Percentiles rank a stretch among this genome's conserved stretches.
phyloP scores from a whole-genome alignment of 2,797 vertebrate species.

The Scarus forsteni region DNA sequence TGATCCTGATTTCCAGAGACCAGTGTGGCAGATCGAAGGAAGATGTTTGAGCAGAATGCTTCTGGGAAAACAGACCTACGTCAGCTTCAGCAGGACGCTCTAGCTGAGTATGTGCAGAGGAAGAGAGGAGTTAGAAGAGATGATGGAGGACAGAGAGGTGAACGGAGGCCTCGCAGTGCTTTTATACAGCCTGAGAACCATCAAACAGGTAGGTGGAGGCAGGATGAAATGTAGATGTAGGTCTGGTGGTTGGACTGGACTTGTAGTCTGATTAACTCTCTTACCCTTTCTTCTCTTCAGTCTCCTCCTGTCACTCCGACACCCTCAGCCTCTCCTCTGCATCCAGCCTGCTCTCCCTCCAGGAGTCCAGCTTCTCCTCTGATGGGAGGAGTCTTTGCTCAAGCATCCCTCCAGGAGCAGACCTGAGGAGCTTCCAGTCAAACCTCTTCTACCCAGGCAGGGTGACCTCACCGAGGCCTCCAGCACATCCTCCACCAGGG shows the following conservation, averaged over 20 bases:
- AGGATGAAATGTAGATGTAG: not conserved
- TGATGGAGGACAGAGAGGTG: slow-evolving; percentile 53
- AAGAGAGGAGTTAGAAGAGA: slow-evolving; percentile 85
- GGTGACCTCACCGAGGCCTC: slow-evolving; percentile 56
- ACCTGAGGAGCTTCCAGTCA: slow-evolving; percentile 65
- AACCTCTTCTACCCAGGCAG: slow-evolving; percentile 70
- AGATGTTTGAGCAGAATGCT: slow-evolving; percentile 88
- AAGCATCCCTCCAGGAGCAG: slow-evolving; percentile 71
- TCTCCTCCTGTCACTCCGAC: slow-evolving; percentile 71
- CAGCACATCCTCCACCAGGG: slow-evolving; percentile 33
- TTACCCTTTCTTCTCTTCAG: not conserved
- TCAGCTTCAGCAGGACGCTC: slow-evolving; percentile 92
- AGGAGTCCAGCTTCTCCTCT: slow-evolving; percentile 79
- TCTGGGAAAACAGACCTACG: slow-evolving; percentile 87
- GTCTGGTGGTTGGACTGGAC: not conserved
- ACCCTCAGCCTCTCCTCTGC: slow-evolving; percentile 84
- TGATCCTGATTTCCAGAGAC: slow-evolving; percentile 76
- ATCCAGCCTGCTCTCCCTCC: slow-evolving; percentile 90
- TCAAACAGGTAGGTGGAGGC: slow-evolving; percentile 47
- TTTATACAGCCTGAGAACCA: slow-evolving; percentile 74
- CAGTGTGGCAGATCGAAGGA: slow-evolving; percentile 90
- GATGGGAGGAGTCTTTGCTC: slow-evolving; percentile 64
- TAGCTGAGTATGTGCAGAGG: slow-evolving; percentile 91
- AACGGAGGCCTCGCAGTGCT: slow-evolving; percentile 81
- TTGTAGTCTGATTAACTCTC: not conserved